Evolutionary conservation across 2,113 vertebrate species (phyloP), one percentile per base, ranked within the genome.

Genomic region (Myotis lucifugus): DNA sequence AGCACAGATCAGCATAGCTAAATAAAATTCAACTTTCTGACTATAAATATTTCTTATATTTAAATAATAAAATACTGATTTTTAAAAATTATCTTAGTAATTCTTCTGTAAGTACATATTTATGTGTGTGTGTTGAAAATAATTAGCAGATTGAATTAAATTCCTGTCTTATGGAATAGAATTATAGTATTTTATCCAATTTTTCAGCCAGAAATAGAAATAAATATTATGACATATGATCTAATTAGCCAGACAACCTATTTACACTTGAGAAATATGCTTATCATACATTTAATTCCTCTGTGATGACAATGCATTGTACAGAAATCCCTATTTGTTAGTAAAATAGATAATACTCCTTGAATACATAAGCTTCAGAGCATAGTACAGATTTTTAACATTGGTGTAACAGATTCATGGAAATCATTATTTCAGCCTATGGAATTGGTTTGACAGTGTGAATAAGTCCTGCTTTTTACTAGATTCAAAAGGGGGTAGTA

Each of bases 161-260:
- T 95, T 78, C 13, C 23, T 79, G 7, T 81, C 15, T 82, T 66
- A 82, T 42, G 61, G 52, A 67, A 83, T n/a, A 37, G 18, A 96
- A 88, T 90, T 78, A 54, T 9, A 54, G 50, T 72, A 85, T 61
- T 85, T 76, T 64, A 5, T 56, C 1, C 10, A 48, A 23, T 69
- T 91, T 95, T 91, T 48, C 77, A 67, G 4, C 8, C 46, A 88
- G n/a, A 89, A 91, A 34, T 61, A 86, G n/a, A 95, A 88, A 50
- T 48, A 42, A 94, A 66, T 88, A 52, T 37, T 40, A 54, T 37
- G 52, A 61, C 17, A n/a, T 76, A 42, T 42, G 19, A 72, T 9
- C 59, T 81, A 85, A 56, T 56, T 8, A 94, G 23, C 6, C 5
- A 32, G 21, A 40, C 15, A 88, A 83, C 69, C 48, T 59, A 52